Evolutionary conservation across 2,113 vertebrate species (phyloP), one percentile per base, ranked within the genome.

Genomic region (Sander lucioperca): DNA sequence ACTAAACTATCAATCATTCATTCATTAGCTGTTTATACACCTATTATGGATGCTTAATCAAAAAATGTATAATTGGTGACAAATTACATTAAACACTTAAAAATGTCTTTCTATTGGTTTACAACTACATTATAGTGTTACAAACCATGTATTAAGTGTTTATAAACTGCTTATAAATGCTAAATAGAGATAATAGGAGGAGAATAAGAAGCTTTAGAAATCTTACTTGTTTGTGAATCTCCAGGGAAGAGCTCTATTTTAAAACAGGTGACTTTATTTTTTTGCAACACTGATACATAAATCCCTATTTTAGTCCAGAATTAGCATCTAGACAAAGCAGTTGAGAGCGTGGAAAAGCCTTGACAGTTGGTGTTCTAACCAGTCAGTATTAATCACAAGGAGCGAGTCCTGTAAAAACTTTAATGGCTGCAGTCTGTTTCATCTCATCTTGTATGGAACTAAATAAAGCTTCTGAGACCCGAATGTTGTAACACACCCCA

Each of bases 331-430:
- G 10, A 47, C 6, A 2, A 45, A 61, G 45, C 30, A 30, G 45
- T 1, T 33, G 19, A 62, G 11, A 53, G 25, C 25, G 23, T 36
- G 75, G 43, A 53, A 19, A 25, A 79, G 62, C 23, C 9, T 6
- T 19, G 63, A 57, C 19, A 27, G 43, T 33, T 33, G 33, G 33
- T 33, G 33, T 33, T 33, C 25, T 51, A 64, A 69, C 43, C 58
- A 45, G 59, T 43, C 67, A 77, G 77, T 83, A 50, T 83, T 77
- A 80, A 63, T 87, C 72, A 69, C 48, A 25, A 45, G 23, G 27
- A 77, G 56, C 9, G 1, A 21, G 19, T 23, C 61, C 36, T 72
- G 83, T 71, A 27, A 72, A 80, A 39, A 36, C 36, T 0, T 82
- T 53, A 15, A 80, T 25, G 45, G 25, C 62, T 71, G 64, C 73